Evolutionary conservation across 2,797 vertebrate species (phyloP), one percentile per base, ranked within the genome.

Genomic region (Huso huso): DNA sequence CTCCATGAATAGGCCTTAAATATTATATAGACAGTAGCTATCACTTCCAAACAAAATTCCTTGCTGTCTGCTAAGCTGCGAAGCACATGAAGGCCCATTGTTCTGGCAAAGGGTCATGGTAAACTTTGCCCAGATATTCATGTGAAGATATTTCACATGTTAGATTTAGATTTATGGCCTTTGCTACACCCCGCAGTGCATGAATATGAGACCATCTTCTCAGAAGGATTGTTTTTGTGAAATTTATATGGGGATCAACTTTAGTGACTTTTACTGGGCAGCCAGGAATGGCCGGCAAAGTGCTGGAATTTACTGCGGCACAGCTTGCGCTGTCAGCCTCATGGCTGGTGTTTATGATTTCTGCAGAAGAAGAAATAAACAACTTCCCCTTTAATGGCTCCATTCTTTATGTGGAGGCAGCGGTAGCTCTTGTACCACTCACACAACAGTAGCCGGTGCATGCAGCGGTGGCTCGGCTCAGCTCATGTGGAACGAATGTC

Each of bases 21-120:
- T 96, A 95, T 97, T 94, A 92, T 93, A 94, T 91, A 94, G 94
- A 97, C 96, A 95, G 95, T 98, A 99, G 96, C 95, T 92, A 95
- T 95, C 92, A 86, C 90, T 95, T 96, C 93, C 94, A 95, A 94
- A 93, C 92, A 92, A 93, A 95, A 95, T 95, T 95, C 94, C 90
- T 93, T 84, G 78, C 84, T 87, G 93, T 92, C 94, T 93, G 92
- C 92, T 94, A 92, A 95, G 89, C 93, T 94, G 92, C 90, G 88
- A 85, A 94, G 89, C 93, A 94, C 90, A 95, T 93, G 94, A 96
- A 90, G 90, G 88, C 87, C 91, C 90, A 94, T 97, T 96, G 95
- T 96, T 93, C 92, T 89, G 89, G 84, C 84, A 88, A 80, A 84
- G 88, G 90, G 93, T 97, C 93, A 94, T 88, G 92, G 90, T 88